phyloP scores from a whole-genome alignment of 2,797 vertebrate genomes.

The Masticophis lateralis region DNA sequence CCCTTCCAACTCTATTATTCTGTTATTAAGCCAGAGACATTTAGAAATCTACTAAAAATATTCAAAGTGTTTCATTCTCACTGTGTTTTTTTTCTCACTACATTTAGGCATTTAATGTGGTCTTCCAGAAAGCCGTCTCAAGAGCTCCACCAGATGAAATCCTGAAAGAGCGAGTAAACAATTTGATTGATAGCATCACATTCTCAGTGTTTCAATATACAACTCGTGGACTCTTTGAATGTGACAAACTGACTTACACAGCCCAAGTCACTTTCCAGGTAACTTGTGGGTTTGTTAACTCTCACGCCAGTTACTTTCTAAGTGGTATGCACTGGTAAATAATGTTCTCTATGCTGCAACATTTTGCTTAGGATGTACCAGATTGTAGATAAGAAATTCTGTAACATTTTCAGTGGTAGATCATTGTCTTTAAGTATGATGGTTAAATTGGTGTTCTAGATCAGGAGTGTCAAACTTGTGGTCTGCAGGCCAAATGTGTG shows the following conservation, averaged over 20 bases:
- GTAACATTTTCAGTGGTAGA: not conserved
- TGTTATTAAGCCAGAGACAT: not conserved
- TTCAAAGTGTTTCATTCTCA: fast-evolving
- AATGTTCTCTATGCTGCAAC: not conserved
- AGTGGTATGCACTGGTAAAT: not conserved
- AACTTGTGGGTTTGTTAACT: conserved; percentile 8
- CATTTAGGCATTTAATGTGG: conserved; percentile 83
- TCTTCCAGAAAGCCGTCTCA: conserved; percentile 89
- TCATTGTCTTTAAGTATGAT: not conserved
- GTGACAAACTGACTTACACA: conserved; percentile 83
- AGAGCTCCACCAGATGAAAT: conserved; percentile 77
- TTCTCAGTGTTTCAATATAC: conserved; percentile 91
- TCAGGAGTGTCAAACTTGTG: no score
- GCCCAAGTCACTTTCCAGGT: conserved; percentile 86
- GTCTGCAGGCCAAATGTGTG: no score
- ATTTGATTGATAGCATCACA: conserved; percentile 91
- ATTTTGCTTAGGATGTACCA: not conserved
- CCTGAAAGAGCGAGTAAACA: conserved; percentile 78
- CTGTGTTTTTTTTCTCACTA: not conserved
- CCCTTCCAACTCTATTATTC: not conserved
- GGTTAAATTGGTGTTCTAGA: not conserved
- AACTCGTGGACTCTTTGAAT: conserved; percentile 89
- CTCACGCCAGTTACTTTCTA: not conserved
- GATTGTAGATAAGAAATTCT: not conserved
- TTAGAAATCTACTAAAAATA: not conserved